Evolutionary conservation across 2,797 vertebrate species (phyloP).

Genomic region (Sitta carolinensis): DNA sequence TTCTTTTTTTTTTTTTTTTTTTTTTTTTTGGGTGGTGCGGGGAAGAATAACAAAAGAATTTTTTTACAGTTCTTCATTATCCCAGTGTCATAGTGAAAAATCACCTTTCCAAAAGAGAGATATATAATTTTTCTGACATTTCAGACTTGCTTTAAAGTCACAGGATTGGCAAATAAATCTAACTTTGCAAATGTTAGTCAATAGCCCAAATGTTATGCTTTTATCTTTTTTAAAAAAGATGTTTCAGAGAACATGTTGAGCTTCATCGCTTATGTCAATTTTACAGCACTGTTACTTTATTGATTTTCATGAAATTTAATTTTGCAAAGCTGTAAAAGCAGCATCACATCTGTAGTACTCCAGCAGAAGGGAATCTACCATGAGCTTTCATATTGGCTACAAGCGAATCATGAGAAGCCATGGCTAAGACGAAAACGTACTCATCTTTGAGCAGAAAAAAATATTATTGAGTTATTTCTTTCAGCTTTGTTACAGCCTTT

Average conservation of each 20-base stretch:
- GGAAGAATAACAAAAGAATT: not conserved
- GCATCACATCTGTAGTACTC: not conserved
- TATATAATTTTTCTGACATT: not conserved
- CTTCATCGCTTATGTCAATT: not conserved
- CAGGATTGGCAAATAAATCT: not conserved
- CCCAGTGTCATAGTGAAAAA: not conserved
- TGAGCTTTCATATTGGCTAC: not conserved
- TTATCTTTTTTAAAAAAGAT: not conserved
- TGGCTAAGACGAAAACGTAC: not conserved
- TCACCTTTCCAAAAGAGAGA: not conserved
- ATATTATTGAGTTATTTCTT: not conserved
- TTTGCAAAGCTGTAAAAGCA: not conserved
- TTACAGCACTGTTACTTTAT: not conserved
- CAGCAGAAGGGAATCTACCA: not conserved
- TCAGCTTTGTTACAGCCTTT: not conserved
- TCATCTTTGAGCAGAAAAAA: not conserved
- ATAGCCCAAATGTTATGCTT: conserved; percentile 1
- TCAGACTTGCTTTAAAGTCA: not conserved
- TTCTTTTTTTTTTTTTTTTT: not conserved
- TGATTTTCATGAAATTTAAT: conserved; percentile 6
- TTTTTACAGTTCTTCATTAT: not conserved
- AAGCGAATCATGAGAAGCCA: not conserved
- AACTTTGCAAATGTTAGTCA: conserved; percentile 7
- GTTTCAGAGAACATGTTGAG: not conserved
- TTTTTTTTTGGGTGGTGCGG: no score